Evolutionary conservation across 2,797 vertebrate species (phyloP).

Genomic region (Propithecus perrieri): DNA sequence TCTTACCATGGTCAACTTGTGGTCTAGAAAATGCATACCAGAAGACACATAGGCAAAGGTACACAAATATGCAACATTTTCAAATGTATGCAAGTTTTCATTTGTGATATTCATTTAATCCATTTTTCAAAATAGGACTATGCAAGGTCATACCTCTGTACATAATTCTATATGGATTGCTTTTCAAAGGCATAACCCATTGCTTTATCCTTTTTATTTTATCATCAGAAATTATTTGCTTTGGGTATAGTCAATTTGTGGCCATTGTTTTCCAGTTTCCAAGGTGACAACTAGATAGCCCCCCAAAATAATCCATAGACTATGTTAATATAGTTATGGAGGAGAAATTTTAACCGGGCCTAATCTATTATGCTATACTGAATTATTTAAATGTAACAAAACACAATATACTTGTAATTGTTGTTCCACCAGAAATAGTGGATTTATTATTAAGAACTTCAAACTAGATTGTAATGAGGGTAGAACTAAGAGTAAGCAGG

Average conservation of each 20-base stretch:
- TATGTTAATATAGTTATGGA: not conserved
- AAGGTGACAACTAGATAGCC: not conserved
- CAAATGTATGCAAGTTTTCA: not conserved
- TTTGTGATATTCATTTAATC: not conserved
- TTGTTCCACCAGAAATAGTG: not conserved
- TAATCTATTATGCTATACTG: not conserved
- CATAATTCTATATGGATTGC: not conserved
- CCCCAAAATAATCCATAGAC: not conserved
- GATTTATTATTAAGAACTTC: slow-evolving; percentile 9
- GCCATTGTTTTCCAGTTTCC: slow-evolving; percentile 28
- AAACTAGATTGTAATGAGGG: not conserved
- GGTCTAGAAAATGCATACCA: not conserved
- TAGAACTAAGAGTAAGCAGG: not conserved
- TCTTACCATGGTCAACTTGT: not conserved
- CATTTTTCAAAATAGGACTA: not conserved
- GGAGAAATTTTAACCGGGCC: not conserved
- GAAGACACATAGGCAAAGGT: not conserved
- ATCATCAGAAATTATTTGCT: not conserved
- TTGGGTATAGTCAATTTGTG: not conserved
- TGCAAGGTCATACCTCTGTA: not conserved
- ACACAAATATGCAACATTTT: not conserved
- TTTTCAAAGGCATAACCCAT: slow-evolving; percentile 11
- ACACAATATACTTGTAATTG: not conserved
- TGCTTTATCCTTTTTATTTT: not conserved
- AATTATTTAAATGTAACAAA: slow-evolving; percentile 48